phyloP scores from a whole-genome alignment of 1,140 invertebrate species.

The Drosophila ficusphila region DNA sequence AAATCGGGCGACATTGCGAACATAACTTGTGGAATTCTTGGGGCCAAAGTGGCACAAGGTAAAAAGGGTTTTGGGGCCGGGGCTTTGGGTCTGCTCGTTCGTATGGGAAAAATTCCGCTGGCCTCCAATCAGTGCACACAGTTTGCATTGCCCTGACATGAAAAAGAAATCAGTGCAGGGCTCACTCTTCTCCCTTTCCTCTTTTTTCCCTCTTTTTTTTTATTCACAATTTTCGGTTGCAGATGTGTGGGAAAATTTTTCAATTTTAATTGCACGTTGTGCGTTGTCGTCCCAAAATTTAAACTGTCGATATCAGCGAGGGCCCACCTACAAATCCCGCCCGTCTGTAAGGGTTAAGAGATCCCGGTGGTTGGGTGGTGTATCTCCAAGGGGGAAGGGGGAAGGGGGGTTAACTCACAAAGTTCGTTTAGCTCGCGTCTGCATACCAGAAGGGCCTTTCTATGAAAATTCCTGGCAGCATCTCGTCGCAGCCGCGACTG shows the following conservation, averaged over 20 bases:
- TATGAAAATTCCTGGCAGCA: slow-evolving; percentile 74
- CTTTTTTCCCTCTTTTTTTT: slow-evolving; percentile 8
- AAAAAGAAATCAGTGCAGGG: slow-evolving; percentile 79
- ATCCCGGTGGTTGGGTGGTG: slow-evolving; percentile 1
- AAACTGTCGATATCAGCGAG: slow-evolving; percentile 42
- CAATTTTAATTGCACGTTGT: slow-evolving; percentile 80
- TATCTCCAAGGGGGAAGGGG: neutral
- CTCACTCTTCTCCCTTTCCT: neutral
- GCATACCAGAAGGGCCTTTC: slow-evolving; percentile 76
- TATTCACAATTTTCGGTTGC: slow-evolving; percentile 58
- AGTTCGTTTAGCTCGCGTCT: slow-evolving; percentile 69
- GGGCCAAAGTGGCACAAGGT: slow-evolving; percentile 79
- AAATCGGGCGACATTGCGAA: slow-evolving; percentile 66
- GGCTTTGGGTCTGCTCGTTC: slow-evolving; percentile 9
- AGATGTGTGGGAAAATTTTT: slow-evolving; percentile 82
- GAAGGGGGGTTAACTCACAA: too few relatives aligned
- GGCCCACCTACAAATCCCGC: slow-evolving; percentile 49
- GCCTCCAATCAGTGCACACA: slow-evolving; percentile 78
- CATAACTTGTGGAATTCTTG: slow-evolving; percentile 72
- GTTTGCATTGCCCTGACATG: slow-evolving; percentile 77
- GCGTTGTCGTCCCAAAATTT: slow-evolving; percentile 57
- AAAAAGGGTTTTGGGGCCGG: slow-evolving; percentile 39
- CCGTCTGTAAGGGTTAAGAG: slow-evolving; percentile 4
- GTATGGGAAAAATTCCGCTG: slow-evolving; percentile 80
- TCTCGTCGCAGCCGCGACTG: slow-evolving; percentile 72